Evolutionary conservation across 2,113 vertebrate species (phyloP), one percentile per base, ranked within the genome.

Genomic region (Tetrao urogallus): DNA sequence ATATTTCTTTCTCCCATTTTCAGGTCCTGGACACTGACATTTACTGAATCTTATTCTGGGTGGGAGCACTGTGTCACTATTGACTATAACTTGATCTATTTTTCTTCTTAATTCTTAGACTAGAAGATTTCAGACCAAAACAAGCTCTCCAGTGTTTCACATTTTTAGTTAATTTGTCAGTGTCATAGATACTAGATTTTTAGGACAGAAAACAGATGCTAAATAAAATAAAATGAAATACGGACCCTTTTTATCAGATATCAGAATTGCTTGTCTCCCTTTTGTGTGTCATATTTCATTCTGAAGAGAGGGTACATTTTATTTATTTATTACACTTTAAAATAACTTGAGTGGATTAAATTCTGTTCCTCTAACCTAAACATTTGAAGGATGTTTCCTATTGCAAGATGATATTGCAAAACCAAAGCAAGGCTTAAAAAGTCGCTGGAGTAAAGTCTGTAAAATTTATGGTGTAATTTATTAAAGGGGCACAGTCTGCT

Each of bases 401-500:
- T 57, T 94, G 85, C 93, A 92, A 67, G 94, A 94, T 14, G 93
- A 89, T 88, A 89, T 88, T 94, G 94, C 85, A 60, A 74, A 95
- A 83, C 72, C 3, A 1, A 57, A 69, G 93, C 9, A 12, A 91
- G 93, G 61, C 81, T 95, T 95, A 54, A 94, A 63, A 86, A 95
- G 89, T 69, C 91, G 61, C 69, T 7, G 80, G 85, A 86, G 95
- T 42, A 75, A 95, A 81, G 93, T 72, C 86, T 86, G 91, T 91
- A 96, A 96, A 95, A 94, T 95, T 94, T 92, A 90, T 84, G 88
- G 93, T 69, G 82, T 43, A 81, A 94, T 91, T 95, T 90, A 92
- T 95, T 95, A 94, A 94, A 93, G 81, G 86, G 93, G 81, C 91
- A 88, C 73, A 91, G 90, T 90, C 91, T 90, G 90, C 85, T 95